These are phyloP conservation scores for Pangasianodon gigas DNA, from an alignment of 2,113 vertebrate species.

Conservation along the genomic window DNA sequence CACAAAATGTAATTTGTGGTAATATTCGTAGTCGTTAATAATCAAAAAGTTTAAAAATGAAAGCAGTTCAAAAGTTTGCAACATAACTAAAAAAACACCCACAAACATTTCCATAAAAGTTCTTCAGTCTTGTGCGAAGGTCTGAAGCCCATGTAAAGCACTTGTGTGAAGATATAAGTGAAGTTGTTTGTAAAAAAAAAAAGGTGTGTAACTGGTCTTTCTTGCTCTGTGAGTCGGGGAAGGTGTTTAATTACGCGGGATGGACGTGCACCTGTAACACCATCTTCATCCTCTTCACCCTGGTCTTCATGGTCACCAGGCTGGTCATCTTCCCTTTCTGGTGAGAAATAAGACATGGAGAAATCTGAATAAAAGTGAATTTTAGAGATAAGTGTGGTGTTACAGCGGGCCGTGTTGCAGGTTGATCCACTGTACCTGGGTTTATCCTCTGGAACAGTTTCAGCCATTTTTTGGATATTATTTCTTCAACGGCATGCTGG, in stretches of 20 bases:
- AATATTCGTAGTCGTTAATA: background rate
- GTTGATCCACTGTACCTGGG: slow-evolving; percentile 85
- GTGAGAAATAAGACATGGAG: slow-evolving; percentile 68
- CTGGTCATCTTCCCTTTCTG: slow-evolving; percentile 88
- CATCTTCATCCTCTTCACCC: slow-evolving; percentile 82
- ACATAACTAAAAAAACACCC: background rate
- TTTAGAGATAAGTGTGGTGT: background rate
- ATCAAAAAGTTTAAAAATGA: too few species aligned
- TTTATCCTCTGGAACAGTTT: slow-evolving; percentile 75
- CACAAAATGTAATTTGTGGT: background rate
- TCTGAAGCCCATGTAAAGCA: background rate
- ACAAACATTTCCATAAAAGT: background rate
- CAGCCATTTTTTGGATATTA: slow-evolving; percentile 86
- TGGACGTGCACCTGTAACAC: slow-evolving; percentile 77
- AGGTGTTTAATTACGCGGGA: slow-evolving; percentile 86
- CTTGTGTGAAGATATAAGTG: background rate
- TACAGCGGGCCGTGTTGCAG: slow-evolving; percentile 28
- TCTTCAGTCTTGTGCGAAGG: background rate
- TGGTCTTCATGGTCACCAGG: slow-evolving; percentile 80
- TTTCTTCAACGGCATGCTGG: slow-evolving; percentile 83
- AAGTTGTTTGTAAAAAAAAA: background rate
- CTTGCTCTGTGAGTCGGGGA: slow-evolving; percentile 76
- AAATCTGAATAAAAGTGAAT: slow-evolving; percentile 4
- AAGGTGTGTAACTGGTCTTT: slow-evolving; percentile 8
- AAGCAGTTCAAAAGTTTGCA: too few species aligned